These are phyloP conservation scores for Stomatorhinus ivindoensis DNA, from an alignment of 2,113 vertebrate genomes.

Conservation along the genomic window DNA sequence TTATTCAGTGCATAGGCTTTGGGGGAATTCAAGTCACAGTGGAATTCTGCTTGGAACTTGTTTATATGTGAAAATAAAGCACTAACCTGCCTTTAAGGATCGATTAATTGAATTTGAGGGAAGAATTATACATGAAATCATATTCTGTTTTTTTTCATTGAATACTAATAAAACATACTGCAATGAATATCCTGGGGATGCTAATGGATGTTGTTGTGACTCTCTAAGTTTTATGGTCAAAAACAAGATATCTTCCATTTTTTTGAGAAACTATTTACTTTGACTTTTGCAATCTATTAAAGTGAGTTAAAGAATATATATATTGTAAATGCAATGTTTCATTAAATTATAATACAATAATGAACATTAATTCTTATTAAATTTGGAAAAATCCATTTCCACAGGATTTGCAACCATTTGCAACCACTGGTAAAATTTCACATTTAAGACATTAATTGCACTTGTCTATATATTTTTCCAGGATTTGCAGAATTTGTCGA, in stretches of 20 bases:
- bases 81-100: background rate
- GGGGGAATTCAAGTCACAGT: background rate
- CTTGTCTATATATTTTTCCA: background rate
- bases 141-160: background rate
- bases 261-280: background rate
- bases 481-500: background rate
- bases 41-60: background rate
- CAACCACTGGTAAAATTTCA: background rate
- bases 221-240: background rate
- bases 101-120: background rate
- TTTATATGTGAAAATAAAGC: background rate
- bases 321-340: background rate
- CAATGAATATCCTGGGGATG: background rate
- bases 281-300: background rate
- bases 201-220: background rate
- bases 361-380: background rate
- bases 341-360: background rate
- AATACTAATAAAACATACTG: background rate
- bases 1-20: background rate
- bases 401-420: background rate
- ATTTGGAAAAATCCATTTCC: background rate
- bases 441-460: background rate
- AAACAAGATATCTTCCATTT: background rate
- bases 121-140: background rate
- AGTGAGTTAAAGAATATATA: background rate